Percentiles rank a stretch among this genome's conserved stretches.
Conservation (phyloP, 2,113 vertebrate genomes). For the Colius striatus region DNA sequence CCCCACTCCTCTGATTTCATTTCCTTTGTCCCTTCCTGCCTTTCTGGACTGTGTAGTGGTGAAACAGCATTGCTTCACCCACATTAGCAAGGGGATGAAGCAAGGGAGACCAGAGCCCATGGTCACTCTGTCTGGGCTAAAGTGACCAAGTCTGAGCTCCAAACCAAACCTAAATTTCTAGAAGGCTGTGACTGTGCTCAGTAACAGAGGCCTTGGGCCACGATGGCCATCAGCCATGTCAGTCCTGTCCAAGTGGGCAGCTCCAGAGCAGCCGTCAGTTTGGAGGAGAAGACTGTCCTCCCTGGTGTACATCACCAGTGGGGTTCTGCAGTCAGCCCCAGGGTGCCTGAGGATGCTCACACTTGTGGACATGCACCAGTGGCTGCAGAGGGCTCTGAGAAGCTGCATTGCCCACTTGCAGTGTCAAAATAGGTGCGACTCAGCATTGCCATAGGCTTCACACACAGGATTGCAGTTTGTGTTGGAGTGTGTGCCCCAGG, state of each 20-base stretch:
- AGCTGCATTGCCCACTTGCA: neutral
- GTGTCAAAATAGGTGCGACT: neutral
- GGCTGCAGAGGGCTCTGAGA: neutral
- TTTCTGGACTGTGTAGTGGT: neutral
- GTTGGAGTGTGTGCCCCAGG: neutral
- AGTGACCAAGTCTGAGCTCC: neutral
- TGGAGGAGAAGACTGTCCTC: neutral
- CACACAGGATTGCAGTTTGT: neutral
- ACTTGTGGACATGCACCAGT: fast-evolving
- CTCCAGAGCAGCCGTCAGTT: neutral
- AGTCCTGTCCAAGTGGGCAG: neutral
- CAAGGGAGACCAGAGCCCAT: neutral
- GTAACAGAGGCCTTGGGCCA: neutral
- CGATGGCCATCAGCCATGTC: fast-evolving
- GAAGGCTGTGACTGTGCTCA: neutral
- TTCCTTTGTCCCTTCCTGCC: neutral
- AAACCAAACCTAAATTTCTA: neutral
- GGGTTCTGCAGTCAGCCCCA: neutral
- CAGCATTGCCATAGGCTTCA: neutral
- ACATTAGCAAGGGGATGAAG: neutral
- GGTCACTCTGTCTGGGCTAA: neutral
- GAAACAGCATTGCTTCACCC: neutral
- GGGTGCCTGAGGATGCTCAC: neutral
- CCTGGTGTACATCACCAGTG: neutral
- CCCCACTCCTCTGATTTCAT: neutral